Conservation (phyloP, 2,113 vertebrate genomes). For the Anser brachyrhynchus region DNA sequence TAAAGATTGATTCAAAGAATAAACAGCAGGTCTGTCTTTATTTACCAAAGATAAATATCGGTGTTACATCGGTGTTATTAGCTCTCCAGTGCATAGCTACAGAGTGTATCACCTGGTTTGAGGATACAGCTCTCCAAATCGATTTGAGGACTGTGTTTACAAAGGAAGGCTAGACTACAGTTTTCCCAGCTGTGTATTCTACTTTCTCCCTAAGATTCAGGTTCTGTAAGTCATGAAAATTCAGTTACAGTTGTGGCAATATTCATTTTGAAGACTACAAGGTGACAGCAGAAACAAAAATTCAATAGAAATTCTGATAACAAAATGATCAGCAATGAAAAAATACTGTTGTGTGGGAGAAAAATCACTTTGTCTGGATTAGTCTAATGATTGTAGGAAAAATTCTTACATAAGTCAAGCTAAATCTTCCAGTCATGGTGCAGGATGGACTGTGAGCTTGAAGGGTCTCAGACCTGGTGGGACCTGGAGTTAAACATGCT, state of each 20-base stretch:
- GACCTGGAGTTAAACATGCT: background rate
- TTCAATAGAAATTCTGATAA: background rate
- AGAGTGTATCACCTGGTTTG: background rate
- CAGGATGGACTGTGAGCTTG: background rate
- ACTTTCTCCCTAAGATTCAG: background rate
- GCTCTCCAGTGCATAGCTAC: background rate
- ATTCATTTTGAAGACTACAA: background rate
- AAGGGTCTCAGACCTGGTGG: background rate
- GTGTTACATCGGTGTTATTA: background rate
- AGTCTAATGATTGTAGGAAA: background rate
- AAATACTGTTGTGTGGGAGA: background rate
- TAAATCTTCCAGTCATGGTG: background rate
- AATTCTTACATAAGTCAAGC: background rate
- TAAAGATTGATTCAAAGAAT: background rate
- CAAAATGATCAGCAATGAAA: background rate
- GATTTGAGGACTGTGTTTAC: background rate
- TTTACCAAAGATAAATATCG: background rate
- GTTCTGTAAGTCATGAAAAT: background rate
- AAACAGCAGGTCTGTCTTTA: background rate
- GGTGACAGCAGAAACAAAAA: background rate
- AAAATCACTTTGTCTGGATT: background rate
- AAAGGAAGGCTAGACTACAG: background rate
- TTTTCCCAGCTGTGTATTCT: background rate
- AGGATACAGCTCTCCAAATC: background rate
- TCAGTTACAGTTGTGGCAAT: background rate